These are phyloP conservation scores for Philantomba maxwellii DNA, from an alignment of 2,113 vertebrate genomes.

Conservation along the genomic window DNA sequence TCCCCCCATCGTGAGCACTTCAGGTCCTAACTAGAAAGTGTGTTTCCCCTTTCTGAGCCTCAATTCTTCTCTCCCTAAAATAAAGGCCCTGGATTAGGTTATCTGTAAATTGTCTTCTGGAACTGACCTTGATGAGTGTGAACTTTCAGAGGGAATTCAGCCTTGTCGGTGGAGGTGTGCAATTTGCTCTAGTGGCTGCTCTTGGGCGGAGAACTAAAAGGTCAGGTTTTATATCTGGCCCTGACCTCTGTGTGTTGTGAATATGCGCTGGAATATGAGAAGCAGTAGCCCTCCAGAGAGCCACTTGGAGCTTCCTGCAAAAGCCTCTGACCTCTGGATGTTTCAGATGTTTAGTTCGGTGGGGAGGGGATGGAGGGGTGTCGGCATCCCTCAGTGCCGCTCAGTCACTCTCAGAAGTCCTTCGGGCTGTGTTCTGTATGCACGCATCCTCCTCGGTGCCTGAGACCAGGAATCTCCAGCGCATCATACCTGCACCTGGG, in stretches of 20 bases:
- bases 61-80: neutral
- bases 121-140: neutral
- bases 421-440: accelerated
- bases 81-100: neutral
- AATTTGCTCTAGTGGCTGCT: neutral
- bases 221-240: neutral
- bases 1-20: accelerated
- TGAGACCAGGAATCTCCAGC: neutral
- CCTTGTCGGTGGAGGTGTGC: neutral
- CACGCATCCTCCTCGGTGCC: accelerated
- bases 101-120: neutral
- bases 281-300: neutral
- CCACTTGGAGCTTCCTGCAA: neutral
- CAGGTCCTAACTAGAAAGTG: neutral
- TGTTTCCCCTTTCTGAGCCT: neutral
- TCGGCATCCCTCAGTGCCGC: neutral
- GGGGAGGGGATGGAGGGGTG: accelerated
- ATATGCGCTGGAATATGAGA: neutral
- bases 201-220: neutral
- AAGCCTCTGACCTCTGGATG: slow-evolving; percentile 4
- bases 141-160: neutral
- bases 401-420: neutral
- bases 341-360: neutral
- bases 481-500: neutral
- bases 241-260: neutral